Percentiles rank a stretch among this genome's conserved stretches.
These are phyloP conservation scores for Eristalis intricaria DNA, from an alignment of 2,888 invertebrate species.

Conservation along the genomic window DNA sequence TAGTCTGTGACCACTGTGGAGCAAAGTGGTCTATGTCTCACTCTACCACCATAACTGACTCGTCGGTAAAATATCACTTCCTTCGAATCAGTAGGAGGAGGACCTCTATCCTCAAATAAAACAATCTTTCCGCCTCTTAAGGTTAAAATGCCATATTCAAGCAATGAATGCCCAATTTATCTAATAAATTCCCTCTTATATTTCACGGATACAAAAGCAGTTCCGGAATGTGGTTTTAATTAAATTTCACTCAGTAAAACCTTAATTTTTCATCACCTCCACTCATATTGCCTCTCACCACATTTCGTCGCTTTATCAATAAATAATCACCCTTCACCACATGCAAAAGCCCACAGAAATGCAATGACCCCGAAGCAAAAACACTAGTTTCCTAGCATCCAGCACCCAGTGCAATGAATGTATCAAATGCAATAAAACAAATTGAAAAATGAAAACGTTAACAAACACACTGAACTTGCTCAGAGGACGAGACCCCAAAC, in stretches of 20 bases:
- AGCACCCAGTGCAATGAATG: background rate
- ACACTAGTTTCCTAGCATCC: slow-evolving; percentile 7
- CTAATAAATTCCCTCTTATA: too few relatives aligned
- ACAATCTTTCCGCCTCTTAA: too few relatives aligned
- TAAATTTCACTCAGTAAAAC: background rate
- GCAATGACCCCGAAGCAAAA: slow-evolving; percentile 12
- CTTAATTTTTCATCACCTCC: slow-evolving; percentile 34
- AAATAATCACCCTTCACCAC: slow-evolving; percentile 53
- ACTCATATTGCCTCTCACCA: slow-evolving; percentile 15
- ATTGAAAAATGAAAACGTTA: background rate
- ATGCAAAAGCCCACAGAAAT: slow-evolving; percentile 21
- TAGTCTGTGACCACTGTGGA: too few relatives aligned
- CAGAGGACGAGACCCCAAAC: background rate
- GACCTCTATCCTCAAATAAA: too few relatives aligned
- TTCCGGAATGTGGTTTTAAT: background rate
- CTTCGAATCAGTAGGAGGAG: too few relatives aligned
- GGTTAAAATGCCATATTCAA: too few relatives aligned
- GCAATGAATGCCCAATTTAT: too few relatives aligned
- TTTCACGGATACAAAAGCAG: too few relatives aligned
- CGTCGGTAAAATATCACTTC: too few relatives aligned
- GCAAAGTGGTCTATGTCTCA: too few relatives aligned
- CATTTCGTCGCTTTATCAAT: slow-evolving; percentile 49
- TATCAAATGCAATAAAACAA: slow-evolving; percentile 8
- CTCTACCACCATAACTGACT: too few relatives aligned
- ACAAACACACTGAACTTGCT: background rate